These are phyloP conservation scores for Pilophorus perplexus DNA, from an alignment of 2,888 invertebrate species.

Conservation along the genomic window DNA sequence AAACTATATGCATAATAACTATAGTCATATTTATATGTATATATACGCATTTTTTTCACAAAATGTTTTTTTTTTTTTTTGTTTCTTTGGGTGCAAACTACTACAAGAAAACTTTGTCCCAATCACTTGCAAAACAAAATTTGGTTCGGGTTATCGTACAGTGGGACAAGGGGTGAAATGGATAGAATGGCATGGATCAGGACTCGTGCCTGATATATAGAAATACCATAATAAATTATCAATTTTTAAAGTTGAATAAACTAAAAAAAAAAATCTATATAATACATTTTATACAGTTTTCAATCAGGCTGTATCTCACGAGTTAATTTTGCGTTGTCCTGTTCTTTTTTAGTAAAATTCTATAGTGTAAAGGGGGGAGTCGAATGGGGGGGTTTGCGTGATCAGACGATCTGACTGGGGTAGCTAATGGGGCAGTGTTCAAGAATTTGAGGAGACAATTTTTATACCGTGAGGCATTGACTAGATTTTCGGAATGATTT, in stretches of 20 bases:
- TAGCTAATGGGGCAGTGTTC: neutral
- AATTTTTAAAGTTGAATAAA: conserved; percentile 17
- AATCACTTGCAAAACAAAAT: conserved; percentile 39
- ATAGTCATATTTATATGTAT: conserved; percentile 40
- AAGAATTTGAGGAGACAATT: no score
- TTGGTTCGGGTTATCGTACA: conserved; percentile 32
- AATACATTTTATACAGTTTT: conserved; percentile 33
- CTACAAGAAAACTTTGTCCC: conserved; percentile 41
- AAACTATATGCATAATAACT: conserved; percentile 42
- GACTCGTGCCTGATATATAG: conserved; percentile 38
- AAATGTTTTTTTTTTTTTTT: conserved; percentile 36
- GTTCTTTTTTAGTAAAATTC: conserved; percentile 1
- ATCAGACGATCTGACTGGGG: no score
- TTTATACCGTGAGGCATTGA: neutral
- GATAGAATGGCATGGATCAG: conserved; percentile 30
- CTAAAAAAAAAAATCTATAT: conserved; percentile 36
- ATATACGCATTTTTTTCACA: conserved; percentile 37
- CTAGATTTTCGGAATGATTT: no score
- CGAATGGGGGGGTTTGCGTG: no score
- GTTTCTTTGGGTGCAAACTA: conserved; percentile 44
- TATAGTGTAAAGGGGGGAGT: no score
- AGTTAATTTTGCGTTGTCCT: conserved; percentile 2
- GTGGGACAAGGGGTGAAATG: no score
- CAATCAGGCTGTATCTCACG: conserved; percentile 29
- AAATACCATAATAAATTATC: conserved; percentile 27